phyloP scores from a whole-genome alignment of 2,888 invertebrate species.

The Agrotis puta region DNA sequence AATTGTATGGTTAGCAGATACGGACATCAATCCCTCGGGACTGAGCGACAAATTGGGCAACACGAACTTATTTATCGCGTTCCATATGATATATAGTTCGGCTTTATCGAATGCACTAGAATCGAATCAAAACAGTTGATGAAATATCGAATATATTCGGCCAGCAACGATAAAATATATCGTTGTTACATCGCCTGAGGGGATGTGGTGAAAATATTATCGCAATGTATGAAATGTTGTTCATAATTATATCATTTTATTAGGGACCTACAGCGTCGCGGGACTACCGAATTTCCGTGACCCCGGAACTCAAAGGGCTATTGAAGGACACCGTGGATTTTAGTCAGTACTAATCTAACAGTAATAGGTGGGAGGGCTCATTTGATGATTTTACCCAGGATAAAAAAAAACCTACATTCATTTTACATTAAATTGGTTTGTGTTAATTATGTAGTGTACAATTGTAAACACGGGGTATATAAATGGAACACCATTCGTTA shows the following conservation, averaged over 20 bases:
- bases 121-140: slow-evolving; percentile 41
- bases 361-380: too few species aligned
- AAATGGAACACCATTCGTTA: not conserved
- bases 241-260: slow-evolving; percentile 11
- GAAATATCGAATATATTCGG: slow-evolving; percentile 34
- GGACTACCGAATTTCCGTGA: too few species aligned
- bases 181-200: slow-evolving; percentile 23
- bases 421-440: slow-evolving; percentile 13
- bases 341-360: too few species aligned
- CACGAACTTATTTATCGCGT: slow-evolving; percentile 50
- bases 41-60: slow-evolving; percentile 54
- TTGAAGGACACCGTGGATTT: too few species aligned
- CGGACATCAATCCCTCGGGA: slow-evolving; percentile 50
- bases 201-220: slow-evolving; percentile 21
- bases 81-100: slow-evolving; percentile 44
- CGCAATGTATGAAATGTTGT: slow-evolving; percentile 12
- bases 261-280: too few species aligned
- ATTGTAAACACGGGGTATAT: not conserved
- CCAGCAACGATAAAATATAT: slow-evolving; percentile 29
- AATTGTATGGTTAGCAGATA: slow-evolving; percentile 43
- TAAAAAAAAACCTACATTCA: too few species aligned
- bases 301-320: too few species aligned
- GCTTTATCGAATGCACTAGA: slow-evolving; percentile 41
- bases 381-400: too few species aligned
- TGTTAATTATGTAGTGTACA: not conserved